A percentile compares a stretch with the other conserved stretches of the same genome.
Conservation (phyloP, 64 coral and sea anemone species). For the Astreopora myriophthalma region DNA sequence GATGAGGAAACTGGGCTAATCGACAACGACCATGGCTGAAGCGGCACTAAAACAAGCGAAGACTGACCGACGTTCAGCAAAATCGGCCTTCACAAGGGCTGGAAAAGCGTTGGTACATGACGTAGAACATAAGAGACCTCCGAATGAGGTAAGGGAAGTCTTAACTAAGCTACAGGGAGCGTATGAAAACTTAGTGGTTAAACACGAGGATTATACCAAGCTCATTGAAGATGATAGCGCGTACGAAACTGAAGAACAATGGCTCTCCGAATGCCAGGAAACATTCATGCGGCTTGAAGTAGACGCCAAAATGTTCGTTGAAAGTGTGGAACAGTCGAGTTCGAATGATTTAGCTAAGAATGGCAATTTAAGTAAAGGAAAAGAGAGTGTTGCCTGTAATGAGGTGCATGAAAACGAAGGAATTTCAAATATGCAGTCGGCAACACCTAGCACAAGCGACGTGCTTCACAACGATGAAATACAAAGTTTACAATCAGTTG, state of each 20-base stretch:
- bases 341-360: too few relatives aligned
- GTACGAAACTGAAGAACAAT: too few relatives aligned
- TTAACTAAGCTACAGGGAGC: too few relatives aligned
- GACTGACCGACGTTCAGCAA: constrained; percentile 36
- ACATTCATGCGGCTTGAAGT: too few relatives aligned
- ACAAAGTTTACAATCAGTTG: not conserved
- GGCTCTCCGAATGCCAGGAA: too few relatives aligned
- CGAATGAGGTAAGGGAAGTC: constrained; percentile 53
- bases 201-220: too few relatives aligned
- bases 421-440: not conserved
- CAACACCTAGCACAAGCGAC: not conserved
- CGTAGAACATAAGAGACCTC: not conserved
- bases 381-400: not conserved
- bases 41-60: constrained; percentile 42
- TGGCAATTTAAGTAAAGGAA: too few relatives aligned
- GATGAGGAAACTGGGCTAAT: too few relatives aligned
- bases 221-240: too few relatives aligned
- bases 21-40: not conserved
- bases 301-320: too few relatives aligned
- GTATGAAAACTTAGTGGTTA: too few relatives aligned
- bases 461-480: not conserved
- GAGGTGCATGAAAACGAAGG: not conserved
- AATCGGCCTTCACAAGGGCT: constrained; percentile 42
- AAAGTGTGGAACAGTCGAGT: too few relatives aligned
- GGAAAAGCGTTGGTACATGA: constrained; percentile 6